Percentiles rank a stretch among this genome's conserved stretches.
Evolutionary conservation across 2,113 vertebrate genomes (phyloP).

Genomic region (Misgurnus mizolepis): DNA sequence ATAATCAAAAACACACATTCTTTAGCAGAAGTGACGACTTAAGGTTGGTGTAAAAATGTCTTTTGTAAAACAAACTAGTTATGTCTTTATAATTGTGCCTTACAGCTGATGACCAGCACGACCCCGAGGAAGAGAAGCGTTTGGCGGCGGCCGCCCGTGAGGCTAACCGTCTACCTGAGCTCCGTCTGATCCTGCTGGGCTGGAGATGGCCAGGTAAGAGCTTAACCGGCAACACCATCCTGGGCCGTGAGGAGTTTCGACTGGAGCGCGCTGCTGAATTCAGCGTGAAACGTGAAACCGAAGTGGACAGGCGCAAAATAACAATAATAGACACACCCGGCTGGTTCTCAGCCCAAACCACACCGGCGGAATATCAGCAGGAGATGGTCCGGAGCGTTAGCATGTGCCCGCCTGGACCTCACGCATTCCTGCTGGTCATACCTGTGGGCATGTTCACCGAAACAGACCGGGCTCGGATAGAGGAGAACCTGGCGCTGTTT

Average conservation of each 20-base stretch:
- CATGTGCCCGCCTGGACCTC: constrained; percentile 74
- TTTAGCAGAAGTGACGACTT: too few relatives aligned
- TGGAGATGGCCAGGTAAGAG: constrained; percentile 82
- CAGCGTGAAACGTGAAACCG: constrained; percentile 71
- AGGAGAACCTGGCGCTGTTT: constrained; percentile 74
- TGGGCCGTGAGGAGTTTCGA: constrained; percentile 76
- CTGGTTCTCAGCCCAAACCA: constrained; percentile 77
- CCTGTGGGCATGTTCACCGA: constrained; percentile 78
- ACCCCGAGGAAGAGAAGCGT: constrained; percentile 51
- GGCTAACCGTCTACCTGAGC: constrained; percentile 60
- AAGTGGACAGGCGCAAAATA: constrained; percentile 65
- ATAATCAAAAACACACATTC: too few relatives aligned
- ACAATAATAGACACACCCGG: constrained; percentile 76
- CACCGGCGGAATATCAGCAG: constrained; percentile 69
- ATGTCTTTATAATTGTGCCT: background rate
- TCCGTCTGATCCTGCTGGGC: constrained; percentile 74
- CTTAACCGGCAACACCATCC: constrained; percentile 77
- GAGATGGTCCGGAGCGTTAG: constrained; percentile 69
- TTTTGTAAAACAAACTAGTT: too few relatives aligned
- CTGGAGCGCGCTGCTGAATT: constrained; percentile 77
- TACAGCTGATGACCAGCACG: constrained; percentile 41
- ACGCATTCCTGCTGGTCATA: constrained; percentile 75
- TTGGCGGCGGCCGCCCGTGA: constrained; percentile 47
- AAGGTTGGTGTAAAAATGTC: too few relatives aligned
- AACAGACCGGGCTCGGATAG: constrained; percentile 69